These are phyloP conservation scores for Rambutsinella grinnellia DNA, from an alignment of 2,888 invertebrate species.

Conservation along the genomic window DNA sequence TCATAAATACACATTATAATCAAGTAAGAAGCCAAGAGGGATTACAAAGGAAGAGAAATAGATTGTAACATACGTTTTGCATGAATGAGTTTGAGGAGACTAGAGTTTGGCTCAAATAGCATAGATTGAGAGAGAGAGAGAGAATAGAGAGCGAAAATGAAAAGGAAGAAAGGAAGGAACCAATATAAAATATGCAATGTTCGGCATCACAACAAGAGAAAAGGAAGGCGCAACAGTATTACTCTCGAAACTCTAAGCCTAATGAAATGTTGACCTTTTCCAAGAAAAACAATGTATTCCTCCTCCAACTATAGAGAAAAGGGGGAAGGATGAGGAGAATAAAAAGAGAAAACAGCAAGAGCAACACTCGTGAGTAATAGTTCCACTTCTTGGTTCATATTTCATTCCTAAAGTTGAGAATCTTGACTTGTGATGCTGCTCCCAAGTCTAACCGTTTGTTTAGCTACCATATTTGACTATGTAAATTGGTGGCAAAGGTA, in stretches of 20 bases:
- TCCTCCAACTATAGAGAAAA: conserved; percentile 3
- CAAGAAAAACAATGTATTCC: conserved; percentile 15
- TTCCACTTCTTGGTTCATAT: conserved; percentile 30
- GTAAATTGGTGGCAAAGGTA: conserved; percentile 2
- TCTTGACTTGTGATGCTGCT: conserved; percentile 29
- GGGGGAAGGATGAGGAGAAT: neutral
- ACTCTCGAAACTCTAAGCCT: conserved; percentile 23
- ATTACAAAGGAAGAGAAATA: too few species aligned
- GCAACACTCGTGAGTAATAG: conserved; percentile 26
- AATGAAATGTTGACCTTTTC: conserved; percentile 54
- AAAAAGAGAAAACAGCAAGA: conserved; percentile 5
- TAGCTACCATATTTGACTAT: neutral
- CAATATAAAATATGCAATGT: conserved; percentile 32
- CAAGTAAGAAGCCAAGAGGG: neutral
- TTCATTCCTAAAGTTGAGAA: conserved; percentile 36
- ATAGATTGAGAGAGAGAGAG: conserved; percentile 15
- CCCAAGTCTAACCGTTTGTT: neutral
- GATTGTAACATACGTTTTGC: conserved; percentile 38
- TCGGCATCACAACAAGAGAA: neutral
- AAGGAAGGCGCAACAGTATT: conserved; percentile 26
- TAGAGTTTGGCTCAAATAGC: conserved; percentile 20
- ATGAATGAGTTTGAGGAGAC: conserved; percentile 36
- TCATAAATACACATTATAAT: neutral
- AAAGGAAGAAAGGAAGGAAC: too few species aligned
- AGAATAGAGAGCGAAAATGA: too few species aligned